Conservation (phyloP, 1,140 invertebrate genomes). For the Euwallacea fornicatus region DNA sequence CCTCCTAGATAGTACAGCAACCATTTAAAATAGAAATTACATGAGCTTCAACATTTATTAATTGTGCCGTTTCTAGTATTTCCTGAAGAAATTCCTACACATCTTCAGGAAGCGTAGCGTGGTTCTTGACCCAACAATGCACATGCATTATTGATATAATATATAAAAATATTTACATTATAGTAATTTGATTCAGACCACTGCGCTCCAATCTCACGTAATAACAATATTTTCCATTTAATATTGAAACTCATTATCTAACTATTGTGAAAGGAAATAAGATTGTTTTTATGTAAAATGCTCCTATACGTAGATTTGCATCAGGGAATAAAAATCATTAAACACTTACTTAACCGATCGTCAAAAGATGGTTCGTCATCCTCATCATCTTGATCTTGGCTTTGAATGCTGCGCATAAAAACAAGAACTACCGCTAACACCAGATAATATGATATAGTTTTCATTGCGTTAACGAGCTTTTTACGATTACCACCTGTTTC, state of each 20-base stretch:
- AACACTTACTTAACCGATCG: conserved; percentile 14
- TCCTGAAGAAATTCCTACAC: too few relatives aligned
- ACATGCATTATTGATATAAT: too few relatives aligned
- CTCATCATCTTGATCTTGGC: neutral
- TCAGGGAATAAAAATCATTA: neutral
- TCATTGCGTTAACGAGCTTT: neutral
- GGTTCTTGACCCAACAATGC: too few relatives aligned
- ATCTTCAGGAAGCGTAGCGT: too few relatives aligned
- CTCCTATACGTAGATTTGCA: too few relatives aligned
- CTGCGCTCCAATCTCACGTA: neutral
- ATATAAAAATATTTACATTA: too few relatives aligned
- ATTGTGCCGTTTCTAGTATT: too few relatives aligned
- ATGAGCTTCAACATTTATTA: too few relatives aligned
- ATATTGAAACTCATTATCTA: neutral
- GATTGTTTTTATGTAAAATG: neutral
- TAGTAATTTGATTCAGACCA: neutral
- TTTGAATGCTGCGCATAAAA: neutral
- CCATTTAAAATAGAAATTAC: too few relatives aligned
- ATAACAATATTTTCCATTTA: conserved; percentile 4
- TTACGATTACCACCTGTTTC: neutral
- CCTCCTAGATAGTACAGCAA: too few relatives aligned
- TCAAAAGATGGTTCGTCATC: conserved; percentile 11
- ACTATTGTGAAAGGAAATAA: neutral
- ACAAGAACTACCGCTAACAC: neutral
- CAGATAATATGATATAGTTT: too few relatives aligned